These are phyloP conservation scores for Ameiurus melas DNA, from an alignment of 2,113 vertebrate genomes.

Conservation along the genomic window DNA sequence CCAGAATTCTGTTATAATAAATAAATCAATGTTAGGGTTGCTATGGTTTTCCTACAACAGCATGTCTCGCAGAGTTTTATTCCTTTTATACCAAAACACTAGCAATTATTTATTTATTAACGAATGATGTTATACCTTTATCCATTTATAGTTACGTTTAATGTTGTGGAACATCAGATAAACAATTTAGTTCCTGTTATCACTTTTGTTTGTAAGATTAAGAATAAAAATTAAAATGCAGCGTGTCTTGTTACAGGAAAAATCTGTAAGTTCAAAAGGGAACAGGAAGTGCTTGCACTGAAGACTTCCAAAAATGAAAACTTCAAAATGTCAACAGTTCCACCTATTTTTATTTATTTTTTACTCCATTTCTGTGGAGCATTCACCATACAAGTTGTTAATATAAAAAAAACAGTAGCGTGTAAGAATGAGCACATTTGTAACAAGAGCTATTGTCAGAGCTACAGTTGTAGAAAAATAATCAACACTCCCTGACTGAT, in stretches of 20 bases:
- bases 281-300: background rate
- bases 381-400: background rate
- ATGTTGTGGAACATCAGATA: background rate
- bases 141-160: background rate
- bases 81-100: background rate
- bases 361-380: background rate
- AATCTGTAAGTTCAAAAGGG: background rate
- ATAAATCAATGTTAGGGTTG: background rate
- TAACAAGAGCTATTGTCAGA: background rate
- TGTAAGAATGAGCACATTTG: background rate
- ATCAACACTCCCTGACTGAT: background rate
- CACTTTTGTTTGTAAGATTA: background rate
- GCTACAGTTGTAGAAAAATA: background rate
- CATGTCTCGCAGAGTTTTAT: background rate
- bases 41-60: background rate
- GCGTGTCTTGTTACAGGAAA: background rate
- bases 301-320: background rate
- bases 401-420: background rate
- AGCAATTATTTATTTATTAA: background rate
- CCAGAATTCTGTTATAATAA: no score
- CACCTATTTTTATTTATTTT: background rate
- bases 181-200: background rate
- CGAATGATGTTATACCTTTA: background rate
- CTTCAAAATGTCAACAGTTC: background rate
- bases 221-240: conserved; percentile 1